phyloP scores from a whole-genome alignment of 2,888 invertebrate species.

The Torymus tubicola region DNA sequence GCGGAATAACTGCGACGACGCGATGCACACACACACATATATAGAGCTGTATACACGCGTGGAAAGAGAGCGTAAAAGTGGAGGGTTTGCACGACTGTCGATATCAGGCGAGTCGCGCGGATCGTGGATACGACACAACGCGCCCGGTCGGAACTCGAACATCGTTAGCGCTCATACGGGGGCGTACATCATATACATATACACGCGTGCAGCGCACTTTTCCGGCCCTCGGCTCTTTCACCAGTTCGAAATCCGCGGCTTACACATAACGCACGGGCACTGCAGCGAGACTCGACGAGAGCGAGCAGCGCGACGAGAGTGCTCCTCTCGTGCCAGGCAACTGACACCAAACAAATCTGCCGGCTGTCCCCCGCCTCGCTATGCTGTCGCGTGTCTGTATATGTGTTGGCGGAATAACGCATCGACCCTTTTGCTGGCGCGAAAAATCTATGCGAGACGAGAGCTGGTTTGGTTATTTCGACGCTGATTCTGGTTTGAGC shows the following conservation, averaged over 20 bases:
- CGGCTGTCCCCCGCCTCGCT: neutral
- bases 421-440: neutral
- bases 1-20: no score
- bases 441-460: neutral
- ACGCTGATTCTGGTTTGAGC: no score
- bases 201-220: slow-evolving; percentile 4
- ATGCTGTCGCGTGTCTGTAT: neutral
- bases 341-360: slow-evolving; percentile 74
- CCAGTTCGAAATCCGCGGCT: neutral
- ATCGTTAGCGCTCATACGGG: slow-evolving; percentile 56
- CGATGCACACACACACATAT: no score
- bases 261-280: neutral
- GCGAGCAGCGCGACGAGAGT: slow-evolving; percentile 37
- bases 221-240: slow-evolving; percentile 15
- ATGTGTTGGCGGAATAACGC: neutral
- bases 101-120: slow-evolving; percentile 65
- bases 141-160: neutral
- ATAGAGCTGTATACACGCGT: no score
- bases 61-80: neutral
- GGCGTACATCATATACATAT: no score
- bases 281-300: neutral
- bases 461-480: slow-evolving; percentile 14
- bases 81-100: slow-evolving; percentile 64
- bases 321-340: slow-evolving; percentile 67
- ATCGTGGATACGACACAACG: slow-evolving; percentile 59